Base-by-base conservation (phyloP, 2,888 invertebrate species). In the Drepana falcataria region DNA sequence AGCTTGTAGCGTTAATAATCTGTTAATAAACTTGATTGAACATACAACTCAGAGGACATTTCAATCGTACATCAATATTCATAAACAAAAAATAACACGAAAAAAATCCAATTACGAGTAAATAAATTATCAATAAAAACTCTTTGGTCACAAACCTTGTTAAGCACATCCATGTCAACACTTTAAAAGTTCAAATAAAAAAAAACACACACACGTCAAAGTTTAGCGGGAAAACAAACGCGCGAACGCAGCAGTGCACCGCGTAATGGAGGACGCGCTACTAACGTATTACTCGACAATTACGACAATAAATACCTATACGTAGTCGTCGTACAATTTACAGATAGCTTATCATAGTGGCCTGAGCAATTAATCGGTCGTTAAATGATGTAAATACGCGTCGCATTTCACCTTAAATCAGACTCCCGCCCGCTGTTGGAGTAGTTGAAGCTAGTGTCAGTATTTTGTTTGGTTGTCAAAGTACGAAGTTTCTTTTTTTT, bases 161-260 rank as follows among this genome's bases (percentile, higher is more conserved):
- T 71, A 9, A 75, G 51, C 47, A 73, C 35, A 70, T 75, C 75
- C 75, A 75, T 75, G 53, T 49, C 54, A 56, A 48, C 61, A 66
- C 65, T 21, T 21, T 21, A 57, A 51, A 55, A 59, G 35, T 62
- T 59, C 64, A 53, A 54, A 47, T 52, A 58, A 65, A 62, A 60
- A 49, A 64, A 65, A 64, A 68, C 65, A 57, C 63, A 66, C 63
- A 54, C 49, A 49, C 49, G 49, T 49, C 49, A 49, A 37, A 49
- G 1, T 67, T 59, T 54, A 59, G 67, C 69, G 70, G 64, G 63
- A 68, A 56, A 60, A 56, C 52, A 57, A 53, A 57, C 60, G 63
- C 65, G 67, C 68, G 62, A 61, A 56, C 63, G 60, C 60, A 44
- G 54, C 5, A 49, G 59, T 53, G 55, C 60, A 55, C 56, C 61